phyloP scores from a whole-genome alignment of 2,113 vertebrate genomes.

The Vombatus ursinus region DNA sequence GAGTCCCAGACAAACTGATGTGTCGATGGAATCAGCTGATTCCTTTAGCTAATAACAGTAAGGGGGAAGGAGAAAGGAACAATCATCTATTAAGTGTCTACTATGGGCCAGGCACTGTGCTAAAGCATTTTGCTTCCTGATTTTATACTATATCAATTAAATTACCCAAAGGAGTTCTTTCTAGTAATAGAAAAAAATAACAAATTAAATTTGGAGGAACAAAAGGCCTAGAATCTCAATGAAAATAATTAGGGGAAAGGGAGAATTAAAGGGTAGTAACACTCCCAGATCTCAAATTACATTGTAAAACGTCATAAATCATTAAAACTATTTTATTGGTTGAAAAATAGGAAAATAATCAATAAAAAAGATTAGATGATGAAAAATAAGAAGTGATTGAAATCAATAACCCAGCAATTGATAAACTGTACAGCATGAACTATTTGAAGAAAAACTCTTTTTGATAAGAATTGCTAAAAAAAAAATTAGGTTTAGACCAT shows the following conservation, averaged over 20 bases:
- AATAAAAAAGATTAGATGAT: neutral
- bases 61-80: neutral
- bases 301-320: neutral
- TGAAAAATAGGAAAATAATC: neutral
- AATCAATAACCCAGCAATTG: neutral
- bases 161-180: neutral
- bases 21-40: neutral
- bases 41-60: neutral
- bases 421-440: neutral
- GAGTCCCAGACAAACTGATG: neutral
- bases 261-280: neutral
- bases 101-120: neutral
- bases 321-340: neutral
- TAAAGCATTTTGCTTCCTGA: neutral
- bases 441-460: neutral
- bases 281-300: neutral
- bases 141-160: neutral
- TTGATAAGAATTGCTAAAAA: neutral
- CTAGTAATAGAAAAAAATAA: neutral
- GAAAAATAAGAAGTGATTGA: neutral
- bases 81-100: neutral
- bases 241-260: neutral
- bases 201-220: neutral
- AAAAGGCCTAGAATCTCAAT: neutral
- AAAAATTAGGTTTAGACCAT: neutral